phyloP scores from a whole-genome alignment of 2,888 invertebrate species.

The Apotomis capreana region DNA sequence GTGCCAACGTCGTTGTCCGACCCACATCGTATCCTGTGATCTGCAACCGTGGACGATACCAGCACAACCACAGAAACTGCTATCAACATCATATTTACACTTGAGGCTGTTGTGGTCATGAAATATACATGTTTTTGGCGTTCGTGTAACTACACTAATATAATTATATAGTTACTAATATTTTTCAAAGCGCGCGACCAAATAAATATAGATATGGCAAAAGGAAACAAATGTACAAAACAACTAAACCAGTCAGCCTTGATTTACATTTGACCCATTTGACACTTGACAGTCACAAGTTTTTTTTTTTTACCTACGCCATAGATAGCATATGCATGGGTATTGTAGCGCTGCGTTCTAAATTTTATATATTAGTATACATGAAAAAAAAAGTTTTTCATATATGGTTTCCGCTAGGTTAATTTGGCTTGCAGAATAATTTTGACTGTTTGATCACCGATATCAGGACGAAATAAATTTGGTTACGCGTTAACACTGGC shows the following conservation, averaged over 20 bases:
- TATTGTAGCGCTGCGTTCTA: no score
- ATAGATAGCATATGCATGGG: constrained; percentile 4
- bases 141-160: constrained; percentile 2
- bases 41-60: constrained; percentile 14
- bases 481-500: no score
- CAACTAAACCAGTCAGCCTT: constrained; percentile 16
- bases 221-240: constrained; percentile 28
- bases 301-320: not conserved
- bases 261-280: constrained; percentile 19
- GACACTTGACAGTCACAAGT: not conserved
- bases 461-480: no score
- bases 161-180: not conserved
- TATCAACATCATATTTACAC: constrained; percentile 29
- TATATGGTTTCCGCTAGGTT: no score
- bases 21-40: constrained; percentile 29
- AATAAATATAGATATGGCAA: constrained; percentile 17
- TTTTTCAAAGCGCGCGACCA: not conserved
- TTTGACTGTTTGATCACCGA: no score
- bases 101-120: not conserved
- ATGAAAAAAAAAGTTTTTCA: no score
- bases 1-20: constrained; percentile 17
- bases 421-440: no score
- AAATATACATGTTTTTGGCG: constrained; percentile 9
- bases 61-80: constrained; percentile 22
- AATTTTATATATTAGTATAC: no score